A percentile compares a stretch with the other conserved stretches of the same genome.
phyloP scores from a whole-genome alignment of 2,113 vertebrate species.

The Hemiprocne comata region DNA sequence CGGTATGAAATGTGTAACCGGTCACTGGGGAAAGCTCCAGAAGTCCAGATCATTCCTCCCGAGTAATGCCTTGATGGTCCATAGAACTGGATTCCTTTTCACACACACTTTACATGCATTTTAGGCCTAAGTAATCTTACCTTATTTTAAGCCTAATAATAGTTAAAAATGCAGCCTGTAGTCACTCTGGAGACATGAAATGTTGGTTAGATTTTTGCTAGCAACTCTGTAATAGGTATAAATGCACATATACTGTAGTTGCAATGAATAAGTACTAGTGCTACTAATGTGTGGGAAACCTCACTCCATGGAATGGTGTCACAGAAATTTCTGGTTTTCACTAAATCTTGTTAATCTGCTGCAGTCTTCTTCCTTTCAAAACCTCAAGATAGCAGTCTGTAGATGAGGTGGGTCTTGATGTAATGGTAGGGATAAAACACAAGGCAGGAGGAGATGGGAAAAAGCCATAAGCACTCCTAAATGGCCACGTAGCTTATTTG shows the following conservation, averaged over 20 bases:
- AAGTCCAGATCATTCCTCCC: not conserved
- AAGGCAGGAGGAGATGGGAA: not conserved
- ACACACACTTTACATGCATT: not conserved
- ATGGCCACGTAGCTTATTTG: not conserved
- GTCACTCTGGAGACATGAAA: not conserved
- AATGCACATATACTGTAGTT: not conserved
- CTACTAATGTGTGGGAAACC: not conserved
- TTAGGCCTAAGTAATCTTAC: not conserved
- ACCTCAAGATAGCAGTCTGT: not conserved
- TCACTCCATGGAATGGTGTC: not conserved
- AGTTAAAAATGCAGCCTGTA: not conserved
- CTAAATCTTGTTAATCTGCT: not conserved
- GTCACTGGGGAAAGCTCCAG: not conserved
- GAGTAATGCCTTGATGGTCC: not conserved
- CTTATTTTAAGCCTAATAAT: not conserved
- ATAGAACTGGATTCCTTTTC: not conserved
- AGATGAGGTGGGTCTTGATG: not conserved
- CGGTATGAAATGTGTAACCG: not conserved
- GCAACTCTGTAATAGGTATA: not conserved
- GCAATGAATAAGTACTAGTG: not conserved
- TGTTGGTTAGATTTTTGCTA: not conserved
- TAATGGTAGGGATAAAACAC: not conserved
- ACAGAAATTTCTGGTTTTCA: not conserved
- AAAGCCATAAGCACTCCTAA: not conserved
- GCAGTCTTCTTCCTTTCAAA: not conserved